Evolutionary conservation across 2,797 vertebrate species (phyloP).

Genomic region (Microtus agrestis): DNA sequence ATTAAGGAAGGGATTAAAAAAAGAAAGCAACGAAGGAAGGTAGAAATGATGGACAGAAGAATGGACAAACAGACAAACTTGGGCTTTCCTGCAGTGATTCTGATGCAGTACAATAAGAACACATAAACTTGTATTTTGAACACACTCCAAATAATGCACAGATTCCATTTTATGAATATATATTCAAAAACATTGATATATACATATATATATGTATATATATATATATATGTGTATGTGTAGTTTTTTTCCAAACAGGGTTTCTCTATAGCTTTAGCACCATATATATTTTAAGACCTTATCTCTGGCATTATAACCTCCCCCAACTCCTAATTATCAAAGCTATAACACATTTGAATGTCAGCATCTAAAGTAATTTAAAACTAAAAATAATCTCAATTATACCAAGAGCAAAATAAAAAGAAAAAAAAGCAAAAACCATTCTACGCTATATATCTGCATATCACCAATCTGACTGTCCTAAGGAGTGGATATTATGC

Average conservation of each 20-base stretch:
- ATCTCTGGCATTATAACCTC: neutral
- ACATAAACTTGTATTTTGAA: conserved; percentile 18
- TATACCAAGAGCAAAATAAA: neutral
- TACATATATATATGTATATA: no score
- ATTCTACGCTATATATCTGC: neutral
- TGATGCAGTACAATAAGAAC: neutral
- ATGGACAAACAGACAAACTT: neutral
- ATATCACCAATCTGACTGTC: neutral
- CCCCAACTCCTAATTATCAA: neutral
- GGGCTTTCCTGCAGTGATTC: neutral
- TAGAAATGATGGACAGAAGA: neutral
- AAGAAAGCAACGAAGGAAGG: no score
- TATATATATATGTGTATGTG: no score
- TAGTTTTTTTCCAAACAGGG: no score
- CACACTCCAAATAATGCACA: neutral
- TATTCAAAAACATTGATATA: no score
- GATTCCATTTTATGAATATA: neutral
- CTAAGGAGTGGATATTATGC: neutral
- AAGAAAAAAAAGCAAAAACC: neutral
- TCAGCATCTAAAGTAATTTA: neutral
- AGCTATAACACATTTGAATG: neutral
- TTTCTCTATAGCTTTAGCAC: no score
- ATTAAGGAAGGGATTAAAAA: no score
- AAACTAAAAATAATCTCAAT: conserved; percentile 1
- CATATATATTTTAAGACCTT: neutral